phyloP scores from a whole-genome alignment of 1,140 invertebrate genomes.

The Eufriesea mexicana region DNA sequence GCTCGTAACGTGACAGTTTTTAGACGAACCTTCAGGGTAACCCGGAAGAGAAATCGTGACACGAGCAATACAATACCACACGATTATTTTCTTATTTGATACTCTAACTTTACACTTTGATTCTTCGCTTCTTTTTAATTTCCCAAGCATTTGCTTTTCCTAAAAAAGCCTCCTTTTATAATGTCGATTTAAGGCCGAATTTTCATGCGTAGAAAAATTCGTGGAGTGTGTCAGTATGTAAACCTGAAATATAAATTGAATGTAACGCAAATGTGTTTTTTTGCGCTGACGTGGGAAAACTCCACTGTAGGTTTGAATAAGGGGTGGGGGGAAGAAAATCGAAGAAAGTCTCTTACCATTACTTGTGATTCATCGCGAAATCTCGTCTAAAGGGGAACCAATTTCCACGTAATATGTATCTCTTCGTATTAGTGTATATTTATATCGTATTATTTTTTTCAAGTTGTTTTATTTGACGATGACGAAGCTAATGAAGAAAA shows the following conservation, averaged over 20 bases:
- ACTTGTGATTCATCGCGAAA: conserved; percentile 1
- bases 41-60: neutral
- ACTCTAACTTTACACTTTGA: neutral
- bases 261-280: neutral
- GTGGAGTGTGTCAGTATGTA: neutral
- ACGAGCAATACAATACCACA: neutral
- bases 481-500: conserved; percentile 42
- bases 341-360: conserved; percentile 21
- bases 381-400: conserved; percentile 39
- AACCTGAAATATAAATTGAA: neutral
- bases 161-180: neutral
- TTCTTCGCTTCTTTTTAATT: neutral
- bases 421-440: conserved; percentile 33
- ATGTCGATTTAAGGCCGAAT: neutral
- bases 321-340: neutral
- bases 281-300: neutral
- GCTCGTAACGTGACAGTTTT: neutral
- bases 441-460: conserved; percentile 30
- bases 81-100: neutral
- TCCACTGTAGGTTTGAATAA: neutral
- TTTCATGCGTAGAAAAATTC: neutral
- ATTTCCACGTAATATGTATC: conserved; percentile 38
- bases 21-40: neutral
- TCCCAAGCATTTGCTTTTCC: neutral
- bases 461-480: conserved; percentile 44